Evolutionary conservation across 2,113 vertebrate species (phyloP).

Genomic region (Collichthys lucidus): DNA sequence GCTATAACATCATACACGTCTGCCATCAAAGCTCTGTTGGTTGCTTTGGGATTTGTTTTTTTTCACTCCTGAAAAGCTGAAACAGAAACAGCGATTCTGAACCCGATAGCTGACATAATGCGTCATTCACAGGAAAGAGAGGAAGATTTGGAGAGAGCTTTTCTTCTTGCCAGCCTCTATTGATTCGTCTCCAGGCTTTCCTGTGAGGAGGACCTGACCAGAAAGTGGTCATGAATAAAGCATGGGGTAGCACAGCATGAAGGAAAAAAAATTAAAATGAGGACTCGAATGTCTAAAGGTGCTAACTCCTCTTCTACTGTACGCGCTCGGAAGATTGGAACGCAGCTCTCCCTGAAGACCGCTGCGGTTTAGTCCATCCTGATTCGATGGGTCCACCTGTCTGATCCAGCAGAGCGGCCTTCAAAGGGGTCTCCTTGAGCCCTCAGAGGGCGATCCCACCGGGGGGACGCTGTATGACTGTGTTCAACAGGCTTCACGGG

Average conservation of each 20-base stretch:
- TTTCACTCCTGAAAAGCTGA: too few species aligned
- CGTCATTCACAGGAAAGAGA: slow-evolving; percentile 41
- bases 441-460: background rate
- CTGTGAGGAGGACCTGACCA: slow-evolving; percentile 50
- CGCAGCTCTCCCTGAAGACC: background rate
- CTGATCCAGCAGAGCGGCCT: slow-evolving; percentile 5
- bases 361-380: slow-evolving; percentile 21
- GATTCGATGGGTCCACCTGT: background rate
- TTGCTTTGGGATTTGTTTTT: background rate
- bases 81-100: background rate
- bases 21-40: background rate
- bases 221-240: slow-evolving; percentile 74
- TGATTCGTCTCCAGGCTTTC: slow-evolving; percentile 60
- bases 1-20: background rate
- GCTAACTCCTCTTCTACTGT: slow-evolving; percentile 27
- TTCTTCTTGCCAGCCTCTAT: slow-evolving; percentile 53
- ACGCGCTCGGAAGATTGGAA: background rate
- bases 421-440: background rate
- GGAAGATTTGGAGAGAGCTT: slow-evolving; percentile 36
- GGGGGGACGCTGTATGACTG: background rate
- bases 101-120: slow-evolving; percentile 22
- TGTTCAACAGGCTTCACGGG: slow-evolving; percentile 20
- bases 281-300: slow-evolving; percentile 49
- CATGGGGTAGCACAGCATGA: slow-evolving; percentile 63
- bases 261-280: slow-evolving; percentile 53